These are phyloP conservation scores for Buceros bicornis DNA, from an alignment of 2,797 vertebrate genomes.

Conservation along the genomic window DNA sequence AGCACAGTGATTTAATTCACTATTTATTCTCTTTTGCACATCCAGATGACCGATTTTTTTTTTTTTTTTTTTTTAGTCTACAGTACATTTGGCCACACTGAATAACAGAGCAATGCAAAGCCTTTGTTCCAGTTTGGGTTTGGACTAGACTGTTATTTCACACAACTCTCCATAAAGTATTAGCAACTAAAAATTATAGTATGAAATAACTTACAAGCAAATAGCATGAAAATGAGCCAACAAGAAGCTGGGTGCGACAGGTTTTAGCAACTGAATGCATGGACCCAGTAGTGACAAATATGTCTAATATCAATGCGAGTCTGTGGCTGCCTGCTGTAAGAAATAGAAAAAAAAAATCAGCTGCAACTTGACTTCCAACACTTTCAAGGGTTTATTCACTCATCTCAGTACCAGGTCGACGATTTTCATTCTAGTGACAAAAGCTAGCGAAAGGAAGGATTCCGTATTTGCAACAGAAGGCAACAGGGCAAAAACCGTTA, in stretches of 20 bases:
- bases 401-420: neutral
- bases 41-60: neutral
- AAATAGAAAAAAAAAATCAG: neutral
- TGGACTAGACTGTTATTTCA: neutral
- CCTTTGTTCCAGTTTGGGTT: neutral
- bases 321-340: neutral
- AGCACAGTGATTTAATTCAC: neutral
- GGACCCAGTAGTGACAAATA: neutral
- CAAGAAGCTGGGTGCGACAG: neutral
- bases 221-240: neutral
- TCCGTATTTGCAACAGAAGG: neutral
- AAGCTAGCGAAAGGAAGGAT: neutral
- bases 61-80: neutral
- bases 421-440: neutral
- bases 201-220: neutral
- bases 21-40: neutral
- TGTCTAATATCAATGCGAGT: neutral
- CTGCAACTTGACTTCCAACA: neutral
- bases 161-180: neutral
- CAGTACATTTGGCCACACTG: neutral
- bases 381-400: neutral
- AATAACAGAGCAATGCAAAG: neutral
- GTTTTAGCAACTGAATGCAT: neutral
- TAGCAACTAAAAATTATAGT: neutral
- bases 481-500: neutral